Percentiles rank a stretch among this genome's conserved stretches.
phyloP scores from a whole-genome alignment of 1,140 invertebrate species.

The Macrocentrus cingulum region DNA sequence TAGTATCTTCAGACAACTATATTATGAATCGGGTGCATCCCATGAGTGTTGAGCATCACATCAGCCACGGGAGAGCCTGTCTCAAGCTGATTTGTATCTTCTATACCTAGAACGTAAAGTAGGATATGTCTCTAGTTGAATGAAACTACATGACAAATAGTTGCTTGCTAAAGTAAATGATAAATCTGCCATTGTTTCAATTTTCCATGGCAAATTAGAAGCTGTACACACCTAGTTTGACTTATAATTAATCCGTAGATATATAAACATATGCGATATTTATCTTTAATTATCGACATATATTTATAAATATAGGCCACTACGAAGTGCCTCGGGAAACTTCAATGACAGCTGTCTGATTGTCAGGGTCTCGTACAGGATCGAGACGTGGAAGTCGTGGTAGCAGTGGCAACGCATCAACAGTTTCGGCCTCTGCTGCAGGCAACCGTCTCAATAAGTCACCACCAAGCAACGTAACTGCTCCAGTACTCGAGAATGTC shows the following conservation, averaged over 20 bases:
- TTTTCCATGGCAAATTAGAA: no score
- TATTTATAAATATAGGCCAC: slow-evolving; percentile 8
- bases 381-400: slow-evolving; percentile 68
- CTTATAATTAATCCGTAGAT: no score
- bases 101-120: neutral
- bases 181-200: slow-evolving; percentile 28
- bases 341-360: slow-evolving; percentile 55
- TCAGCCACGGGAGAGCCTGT: neutral
- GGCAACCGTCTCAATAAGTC: slow-evolving; percentile 62
- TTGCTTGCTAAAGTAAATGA: slow-evolving; percentile 50
- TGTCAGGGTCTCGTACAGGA: slow-evolving; percentile 68
- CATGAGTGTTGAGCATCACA: slow-evolving; percentile 5
- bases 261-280: neutral
- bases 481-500: slow-evolving; percentile 61
- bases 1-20: slow-evolving; percentile 25
- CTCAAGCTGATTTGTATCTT: neutral
- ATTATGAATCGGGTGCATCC: neutral
- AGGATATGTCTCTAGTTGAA: slow-evolving; percentile 21
- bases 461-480: slow-evolving; percentile 48
- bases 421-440: slow-evolving; percentile 64
- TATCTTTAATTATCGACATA: slow-evolving; percentile 6
- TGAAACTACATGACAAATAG: slow-evolving; percentile 29
- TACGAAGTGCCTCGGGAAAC: slow-evolving; percentile 21
- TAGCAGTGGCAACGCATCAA: slow-evolving; percentile 67
- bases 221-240: no score